Evolutionary conservation across 2,113 vertebrate species (phyloP).

Genomic region (Cygnus atratus): DNA sequence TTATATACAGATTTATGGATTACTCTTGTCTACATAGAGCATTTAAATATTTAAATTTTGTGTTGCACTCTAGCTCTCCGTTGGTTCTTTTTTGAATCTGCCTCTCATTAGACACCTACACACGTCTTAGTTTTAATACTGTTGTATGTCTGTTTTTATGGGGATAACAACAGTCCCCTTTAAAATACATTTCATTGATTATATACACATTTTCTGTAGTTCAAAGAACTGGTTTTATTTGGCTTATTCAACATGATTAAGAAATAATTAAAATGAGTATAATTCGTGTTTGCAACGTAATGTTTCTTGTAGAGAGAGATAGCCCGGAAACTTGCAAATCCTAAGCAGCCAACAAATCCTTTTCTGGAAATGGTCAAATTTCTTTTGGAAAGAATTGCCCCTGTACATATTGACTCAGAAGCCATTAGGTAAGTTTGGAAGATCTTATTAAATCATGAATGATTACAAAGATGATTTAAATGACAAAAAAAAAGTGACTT

Average conservation of each 20-base stretch:
- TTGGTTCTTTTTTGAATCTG: not conserved
- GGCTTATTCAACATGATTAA: not conserved
- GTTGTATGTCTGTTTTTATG: not conserved
- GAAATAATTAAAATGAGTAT: not conserved
- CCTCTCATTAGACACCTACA: not conserved
- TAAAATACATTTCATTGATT: not conserved
- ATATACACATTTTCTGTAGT: not conserved
- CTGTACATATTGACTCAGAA: constrained; percentile 98
- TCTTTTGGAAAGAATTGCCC: constrained; percentile 97
- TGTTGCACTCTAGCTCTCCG: not conserved
- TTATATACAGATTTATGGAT: not conserved
- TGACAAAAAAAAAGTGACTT: not conserved
- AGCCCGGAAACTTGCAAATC: constrained; percentile 96
- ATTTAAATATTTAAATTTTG: not conserved
- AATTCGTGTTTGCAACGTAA: constrained; percentile 35
- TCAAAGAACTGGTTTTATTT: not conserved
- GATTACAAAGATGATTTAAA: not conserved
- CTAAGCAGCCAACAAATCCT: constrained; percentile 97
- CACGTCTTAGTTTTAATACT: not conserved
- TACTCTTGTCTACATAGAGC: not conserved
- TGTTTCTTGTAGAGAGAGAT: constrained; percentile 89
- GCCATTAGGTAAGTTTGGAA: constrained; percentile 90
- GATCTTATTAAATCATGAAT: not conserved
- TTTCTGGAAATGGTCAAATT: constrained; percentile 99
- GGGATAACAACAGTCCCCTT: not conserved